These are phyloP conservation scores for Baronia brevicornis DNA, from an alignment of 2,888 invertebrate genomes.

Conservation along the genomic window DNA sequence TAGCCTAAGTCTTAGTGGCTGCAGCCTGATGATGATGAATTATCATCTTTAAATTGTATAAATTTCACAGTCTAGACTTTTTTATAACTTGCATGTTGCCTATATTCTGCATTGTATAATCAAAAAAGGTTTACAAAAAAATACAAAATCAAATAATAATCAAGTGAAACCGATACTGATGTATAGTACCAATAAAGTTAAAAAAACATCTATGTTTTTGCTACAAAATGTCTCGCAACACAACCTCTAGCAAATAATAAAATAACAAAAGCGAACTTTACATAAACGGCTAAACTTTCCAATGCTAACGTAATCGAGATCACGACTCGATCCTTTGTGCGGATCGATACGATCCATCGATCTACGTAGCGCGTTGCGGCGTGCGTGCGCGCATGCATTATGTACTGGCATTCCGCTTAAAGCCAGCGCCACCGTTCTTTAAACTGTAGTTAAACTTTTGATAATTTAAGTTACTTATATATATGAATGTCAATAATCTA, in stretches of 20 bases:
- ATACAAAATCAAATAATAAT: conserved; percentile 5
- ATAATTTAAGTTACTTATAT: background rate
- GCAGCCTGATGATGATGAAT: no score
- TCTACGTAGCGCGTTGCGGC: conserved; percentile 49
- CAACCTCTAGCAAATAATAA: conserved; percentile 21
- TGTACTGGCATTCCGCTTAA: conserved; percentile 47
- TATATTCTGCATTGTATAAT: no score
- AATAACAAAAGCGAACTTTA: conserved; percentile 43
- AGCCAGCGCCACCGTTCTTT: conserved; percentile 26
- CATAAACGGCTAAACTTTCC: conserved; percentile 55
- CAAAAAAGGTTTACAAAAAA: conserved; percentile 6
- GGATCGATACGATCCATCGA: conserved; percentile 70
- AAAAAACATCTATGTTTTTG: conserved; percentile 11
- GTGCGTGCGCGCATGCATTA: conserved; percentile 67
- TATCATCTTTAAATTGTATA: no score
- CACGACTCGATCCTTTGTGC: conserved; percentile 67
- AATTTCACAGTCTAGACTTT: no score
- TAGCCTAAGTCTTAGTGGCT: no score
- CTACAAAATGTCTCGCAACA: conserved; percentile 12
- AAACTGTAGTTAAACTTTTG: conserved; percentile 7
- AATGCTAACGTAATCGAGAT: conserved; percentile 62
- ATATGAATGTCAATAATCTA: no score
- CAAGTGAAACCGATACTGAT: conserved; percentile 8
- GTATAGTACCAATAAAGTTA: conserved; percentile 9
- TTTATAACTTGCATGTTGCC: no score